These are phyloP conservation scores for Caenorhabditis brenneri DNA, from an alignment of 1,140 invertebrate species.

Conservation along the genomic window DNA sequence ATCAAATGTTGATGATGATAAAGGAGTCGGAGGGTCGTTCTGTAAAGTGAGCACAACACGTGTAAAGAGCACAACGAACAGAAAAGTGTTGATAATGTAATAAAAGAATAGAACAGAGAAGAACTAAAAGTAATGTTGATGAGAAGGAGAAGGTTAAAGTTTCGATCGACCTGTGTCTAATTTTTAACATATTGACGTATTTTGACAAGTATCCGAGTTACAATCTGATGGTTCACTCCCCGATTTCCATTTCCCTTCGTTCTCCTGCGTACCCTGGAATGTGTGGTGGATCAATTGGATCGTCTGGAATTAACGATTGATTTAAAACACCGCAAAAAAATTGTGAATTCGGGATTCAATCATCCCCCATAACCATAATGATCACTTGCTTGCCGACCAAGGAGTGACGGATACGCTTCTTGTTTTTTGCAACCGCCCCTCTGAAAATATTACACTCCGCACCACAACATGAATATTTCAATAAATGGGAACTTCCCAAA, in stretches of 20 bases:
- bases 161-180: not conserved
- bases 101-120: not conserved
- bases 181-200: not conserved
- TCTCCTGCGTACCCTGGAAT: slow-evolving; percentile 37
- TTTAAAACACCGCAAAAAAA: not conserved
- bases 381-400: slow-evolving; percentile 56
- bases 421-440: slow-evolving; percentile 45
- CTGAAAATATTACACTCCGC: slow-evolving; percentile 39
- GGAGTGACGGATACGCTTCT: slow-evolving; percentile 54
- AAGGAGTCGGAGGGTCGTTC: not conserved
- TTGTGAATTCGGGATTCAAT: not conserved
- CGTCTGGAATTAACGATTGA: slow-evolving; percentile 45
- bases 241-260: slow-evolving; percentile 22
- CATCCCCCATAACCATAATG: slow-evolving; percentile 19
- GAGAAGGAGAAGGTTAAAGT: not conserved
- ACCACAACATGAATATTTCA: slow-evolving; percentile 28
- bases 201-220: slow-evolving; percentile 3
- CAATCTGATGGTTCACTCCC: not conserved
- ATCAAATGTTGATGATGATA: slow-evolving; percentile 34
- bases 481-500: not conserved
- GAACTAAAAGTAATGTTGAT: not conserved
- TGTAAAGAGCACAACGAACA: not conserved
- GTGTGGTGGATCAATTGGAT: slow-evolving; percentile 52
- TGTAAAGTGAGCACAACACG: not conserved
- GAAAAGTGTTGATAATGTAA: not conserved